Percentiles rank a stretch among this genome's conserved stretches.
These are phyloP conservation scores for Drosophila sordidapex DNA, from an alignment of 2,888 invertebrate genomes.

Conservation along the genomic window DNA sequence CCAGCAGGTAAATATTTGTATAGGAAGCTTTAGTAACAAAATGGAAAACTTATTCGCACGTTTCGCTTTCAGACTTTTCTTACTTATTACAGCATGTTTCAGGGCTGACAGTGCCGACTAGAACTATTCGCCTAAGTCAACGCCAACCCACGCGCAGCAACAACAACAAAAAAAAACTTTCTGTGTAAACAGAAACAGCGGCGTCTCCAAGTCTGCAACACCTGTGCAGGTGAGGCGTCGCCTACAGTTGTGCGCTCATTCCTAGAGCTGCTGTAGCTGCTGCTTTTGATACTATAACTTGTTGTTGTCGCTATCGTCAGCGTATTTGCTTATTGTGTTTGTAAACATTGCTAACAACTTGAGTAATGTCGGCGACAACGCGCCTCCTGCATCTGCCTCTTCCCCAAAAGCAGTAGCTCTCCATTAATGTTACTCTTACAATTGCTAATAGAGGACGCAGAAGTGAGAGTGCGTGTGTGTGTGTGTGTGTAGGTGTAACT, in stretches of 20 bases:
- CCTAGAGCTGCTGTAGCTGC: slow-evolving; percentile 14
- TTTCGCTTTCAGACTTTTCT: slow-evolving; percentile 66
- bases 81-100: slow-evolving; percentile 31
- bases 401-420: slow-evolving; percentile 23
- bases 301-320: slow-evolving; percentile 50
- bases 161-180: slow-evolving; percentile 53
- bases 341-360: slow-evolving; percentile 81
- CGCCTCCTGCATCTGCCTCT: slow-evolving; percentile 15
- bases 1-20: slow-evolving; percentile 59
- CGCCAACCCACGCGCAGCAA: slow-evolving; percentile 36
- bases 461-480: slow-evolving; percentile 11
- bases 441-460: slow-evolving; percentile 59
- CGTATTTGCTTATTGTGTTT: slow-evolving; percentile 79
- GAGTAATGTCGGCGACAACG: slow-evolving; percentile 78
- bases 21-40: slow-evolving; percentile 37
- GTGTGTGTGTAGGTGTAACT: slow-evolving; percentile 22
- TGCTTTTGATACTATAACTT: slow-evolving; percentile 15
- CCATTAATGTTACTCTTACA: slow-evolving; percentile 50
- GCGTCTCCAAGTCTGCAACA: slow-evolving; percentile 64
- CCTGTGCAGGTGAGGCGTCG: slow-evolving; percentile 51
- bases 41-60: slow-evolving; percentile 70
- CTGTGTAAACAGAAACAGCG: slow-evolving; percentile 57
- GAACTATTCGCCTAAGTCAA: slow-evolving; percentile 54
- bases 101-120: slow-evolving; percentile 56
- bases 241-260: slow-evolving; percentile 37